Percentiles rank a stretch among this genome's conserved stretches.
Evolutionary conservation across 2,797 vertebrate species (phyloP).

Genomic region (Leptatherina wallacei): DNA sequence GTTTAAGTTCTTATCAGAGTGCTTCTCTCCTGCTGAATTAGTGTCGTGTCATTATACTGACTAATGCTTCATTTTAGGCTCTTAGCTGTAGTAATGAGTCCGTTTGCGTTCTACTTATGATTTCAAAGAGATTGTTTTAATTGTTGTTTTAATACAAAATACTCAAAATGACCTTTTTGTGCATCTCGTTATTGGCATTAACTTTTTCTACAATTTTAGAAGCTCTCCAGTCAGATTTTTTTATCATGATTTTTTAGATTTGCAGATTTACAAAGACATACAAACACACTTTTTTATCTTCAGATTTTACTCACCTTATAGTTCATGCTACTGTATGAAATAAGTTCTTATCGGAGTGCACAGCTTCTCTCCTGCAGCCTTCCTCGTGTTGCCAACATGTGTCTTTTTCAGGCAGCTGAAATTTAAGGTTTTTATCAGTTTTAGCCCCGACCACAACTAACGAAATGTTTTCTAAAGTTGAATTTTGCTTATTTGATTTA

Average conservation of each 20-base stretch:
- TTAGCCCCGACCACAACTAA: background rate
- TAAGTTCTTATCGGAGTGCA: too few species aligned
- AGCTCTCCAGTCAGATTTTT: background rate
- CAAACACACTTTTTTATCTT: background rate
- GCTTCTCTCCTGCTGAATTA: too few species aligned
- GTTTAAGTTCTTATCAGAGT: background rate
- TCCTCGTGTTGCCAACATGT: background rate
- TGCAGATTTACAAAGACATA: background rate
- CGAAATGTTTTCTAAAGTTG: background rate
- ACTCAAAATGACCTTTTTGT: background rate
- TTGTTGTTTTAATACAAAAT: slow-evolving; percentile 28
- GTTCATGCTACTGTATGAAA: too few species aligned
- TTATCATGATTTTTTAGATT: slow-evolving; percentile 1
- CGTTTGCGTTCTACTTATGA: background rate
- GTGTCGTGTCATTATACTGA: too few species aligned
- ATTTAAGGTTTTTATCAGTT: background rate
- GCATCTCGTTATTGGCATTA: slow-evolving; percentile 1
- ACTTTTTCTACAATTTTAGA: background rate
- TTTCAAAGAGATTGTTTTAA: background rate
- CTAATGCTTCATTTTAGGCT: slow-evolving; percentile 11
- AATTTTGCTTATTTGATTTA: background rate
- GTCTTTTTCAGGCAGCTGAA: background rate
- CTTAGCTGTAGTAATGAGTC: background rate
- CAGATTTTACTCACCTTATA: background rate
- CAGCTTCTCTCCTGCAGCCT: background rate